Base-by-base conservation (phyloP, 2,888 invertebrate species). In the Sceliomorpha sp. region DNA sequence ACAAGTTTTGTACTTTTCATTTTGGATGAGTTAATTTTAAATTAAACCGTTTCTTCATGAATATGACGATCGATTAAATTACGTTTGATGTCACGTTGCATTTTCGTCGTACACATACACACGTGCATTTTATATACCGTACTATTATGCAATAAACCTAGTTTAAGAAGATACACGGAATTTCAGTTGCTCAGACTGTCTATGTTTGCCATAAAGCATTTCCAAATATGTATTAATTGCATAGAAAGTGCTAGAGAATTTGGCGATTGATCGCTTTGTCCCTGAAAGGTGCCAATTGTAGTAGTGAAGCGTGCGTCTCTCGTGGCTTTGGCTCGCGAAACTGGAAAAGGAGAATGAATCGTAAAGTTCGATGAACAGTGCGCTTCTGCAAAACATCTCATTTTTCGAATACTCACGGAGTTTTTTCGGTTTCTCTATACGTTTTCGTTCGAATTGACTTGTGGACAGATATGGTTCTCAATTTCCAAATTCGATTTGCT, bases 191-290 rank as follows among this genome's bases (percentile, higher is more conserved):
- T 82, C 82, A 82, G 82, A 80, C 81, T 82, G 77, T 75, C 77
- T 79, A 79, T 76, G 80, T 84, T 83, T 85, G 85, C 85, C 84
- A 84, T 84, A 80, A 75, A 75, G 73, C 70, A 73, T 70, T 68
- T 68, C 63, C 56, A 70, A 70, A 72, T 64, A 67, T 64, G 70
- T 70, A 59, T 55, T 63, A 66, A 64, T 58, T 67, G 58, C 67
- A 67, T 50, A 70, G 73, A 63, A 72, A 77, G 74, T 69, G 73
- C 70, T 74, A 73, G 67, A 60, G 56, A 68, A 71, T 69, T 68
- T 68, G 70, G 73, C 72, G 75, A 73, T 73, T 45, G 60, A 73
- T 75, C 70, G 68, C 69, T 70, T 69, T 68, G 70, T 73, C 69
- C 70, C 56, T 50, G 72, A 72, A 76, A 78, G 79, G 79, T 81